A percentile compares a stretch with the other conserved stretches of the same genome.
Conservation (phyloP, 2,888 invertebrate species). For the Heliconius ethilla region DNA sequence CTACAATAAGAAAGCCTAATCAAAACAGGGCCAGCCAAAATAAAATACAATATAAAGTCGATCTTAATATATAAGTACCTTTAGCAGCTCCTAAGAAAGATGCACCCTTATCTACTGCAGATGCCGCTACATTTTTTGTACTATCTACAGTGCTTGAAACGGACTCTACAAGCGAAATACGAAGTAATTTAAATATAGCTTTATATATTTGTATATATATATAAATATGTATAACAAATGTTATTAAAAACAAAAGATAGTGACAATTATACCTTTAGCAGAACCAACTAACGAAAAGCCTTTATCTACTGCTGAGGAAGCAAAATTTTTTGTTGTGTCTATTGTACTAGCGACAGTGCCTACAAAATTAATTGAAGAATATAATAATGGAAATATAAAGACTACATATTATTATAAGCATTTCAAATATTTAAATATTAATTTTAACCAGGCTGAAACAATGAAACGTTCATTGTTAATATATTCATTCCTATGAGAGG, state of each 20-base stretch:
- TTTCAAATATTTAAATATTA: background rate
- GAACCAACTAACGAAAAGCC: conserved; percentile 56
- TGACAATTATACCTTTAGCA: conserved; percentile 55
- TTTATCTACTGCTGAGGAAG: conserved; percentile 59
- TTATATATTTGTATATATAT: background rate
- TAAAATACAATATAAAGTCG: background rate
- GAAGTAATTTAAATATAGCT: background rate
- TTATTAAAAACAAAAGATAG: background rate
- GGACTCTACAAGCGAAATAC: conserved; percentile 43
- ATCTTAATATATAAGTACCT: conserved; percentile 5
- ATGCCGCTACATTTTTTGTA: conserved; percentile 49
- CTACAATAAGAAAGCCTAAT: conserved; percentile 48
- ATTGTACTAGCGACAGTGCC: conserved; percentile 61
- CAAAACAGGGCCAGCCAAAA: background rate
- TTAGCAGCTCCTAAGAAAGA: conserved; percentile 53
- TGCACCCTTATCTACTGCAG: conserved; percentile 56
- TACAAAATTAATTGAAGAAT: conserved; percentile 46
- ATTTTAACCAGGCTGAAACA: background rate
- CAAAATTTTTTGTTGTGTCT: conserved; percentile 60
- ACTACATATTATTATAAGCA: too few relatives aligned
- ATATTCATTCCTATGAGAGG: background rate
- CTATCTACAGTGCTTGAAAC: conserved; percentile 53
- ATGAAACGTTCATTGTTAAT: background rate
- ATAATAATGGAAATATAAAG: conserved; percentile 7
- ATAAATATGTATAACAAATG: background rate